Base-by-base conservation (phyloP, 2,888 invertebrate genomes). In the Chloromyia formosa region DNA sequence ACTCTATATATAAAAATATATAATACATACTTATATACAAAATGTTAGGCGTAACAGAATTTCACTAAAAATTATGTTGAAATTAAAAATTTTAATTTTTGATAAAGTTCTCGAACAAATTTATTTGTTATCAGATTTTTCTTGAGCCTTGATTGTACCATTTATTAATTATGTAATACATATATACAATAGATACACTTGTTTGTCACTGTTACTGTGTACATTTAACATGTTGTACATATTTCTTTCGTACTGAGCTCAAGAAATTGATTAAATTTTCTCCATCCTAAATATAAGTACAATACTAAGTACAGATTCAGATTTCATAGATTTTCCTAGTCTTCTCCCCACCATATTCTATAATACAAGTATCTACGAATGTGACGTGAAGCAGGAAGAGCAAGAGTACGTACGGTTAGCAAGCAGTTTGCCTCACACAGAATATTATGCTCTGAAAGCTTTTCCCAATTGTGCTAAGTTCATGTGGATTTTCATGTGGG, bases 231-330 rank as follows among this genome's bases (percentile, higher is more conserved):
- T 42, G 20, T 42, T 64, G 14, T n/a, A 5, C 20, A 23, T 22
- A 35, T n/a, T n/a, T n/a, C 20, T 64, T 42, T 42, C 45, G 20
- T n/a, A n/a, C 20, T 64, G n/a, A 35, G 27, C 45, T 64, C 64
- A 40, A 16, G 64, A 40, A 61, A 64, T 64, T 64, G 64, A 64
- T 64, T 49, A 66, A 66, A 66, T 45, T 66, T 66, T 22, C 66
- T 66, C 49, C 66, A 49, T 66, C 45, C 45, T 62, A 35, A 40
- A 62, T 62, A 42, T 62, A 62, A 62, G 40, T 62, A 62, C 62
- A 62, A 62, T 62, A 40, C 62, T 62, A 62, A 62, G 35, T 62
- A 40, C 62, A 40, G 22, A 42, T 35, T 35, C 7, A 2, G 3
- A 35, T 35, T 4, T 35, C 27, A 35, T 4, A 35, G 27, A 35